A percentile compares a stretch with the other conserved stretches of the same genome.
Conservation (phyloP, 2,888 invertebrate species). For the Trichacis sp. region DNA sequence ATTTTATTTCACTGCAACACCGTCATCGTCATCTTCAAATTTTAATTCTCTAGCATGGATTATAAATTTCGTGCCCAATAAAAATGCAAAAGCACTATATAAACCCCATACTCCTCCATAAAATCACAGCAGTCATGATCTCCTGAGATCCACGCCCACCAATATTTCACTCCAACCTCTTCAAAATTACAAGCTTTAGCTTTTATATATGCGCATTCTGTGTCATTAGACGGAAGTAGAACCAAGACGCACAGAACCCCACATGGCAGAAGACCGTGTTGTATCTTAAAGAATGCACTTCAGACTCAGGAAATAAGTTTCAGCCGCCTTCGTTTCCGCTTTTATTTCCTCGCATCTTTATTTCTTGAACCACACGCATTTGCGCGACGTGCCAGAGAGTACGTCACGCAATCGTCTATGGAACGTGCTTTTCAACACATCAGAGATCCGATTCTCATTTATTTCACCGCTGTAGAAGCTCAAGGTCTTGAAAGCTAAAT, state of each 20-base stretch:
- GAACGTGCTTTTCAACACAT: conserved; percentile 44
- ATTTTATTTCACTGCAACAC: too few relatives aligned
- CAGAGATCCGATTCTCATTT: conserved; percentile 26
- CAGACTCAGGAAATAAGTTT: conserved; percentile 39
- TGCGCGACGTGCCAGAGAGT: conserved; percentile 41
- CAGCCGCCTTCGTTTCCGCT: conserved; percentile 21
- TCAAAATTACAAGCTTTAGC: background rate
- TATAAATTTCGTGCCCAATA: too few relatives aligned
- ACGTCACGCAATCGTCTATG: conserved; percentile 48
- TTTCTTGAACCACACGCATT: conserved; percentile 44
- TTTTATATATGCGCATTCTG: background rate
- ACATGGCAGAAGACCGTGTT: conserved; percentile 36
- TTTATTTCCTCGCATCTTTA: conserved; percentile 34
- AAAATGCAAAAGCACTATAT: too few relatives aligned
- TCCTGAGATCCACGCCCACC: too few relatives aligned
- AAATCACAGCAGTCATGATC: too few relatives aligned
- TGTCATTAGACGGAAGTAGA: too few relatives aligned
- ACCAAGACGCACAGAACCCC: conserved; percentile 26
- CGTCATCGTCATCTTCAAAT: too few relatives aligned
- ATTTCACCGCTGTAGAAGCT: conserved; percentile 5
- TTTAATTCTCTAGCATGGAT: too few relatives aligned
- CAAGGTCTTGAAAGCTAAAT: too few relatives aligned
- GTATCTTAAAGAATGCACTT: conserved; percentile 54
- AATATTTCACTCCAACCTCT: too few relatives aligned
- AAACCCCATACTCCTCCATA: too few relatives aligned